Conservation (phyloP, 1,140 invertebrate genomes). For the Vanessa atalanta region DNA sequence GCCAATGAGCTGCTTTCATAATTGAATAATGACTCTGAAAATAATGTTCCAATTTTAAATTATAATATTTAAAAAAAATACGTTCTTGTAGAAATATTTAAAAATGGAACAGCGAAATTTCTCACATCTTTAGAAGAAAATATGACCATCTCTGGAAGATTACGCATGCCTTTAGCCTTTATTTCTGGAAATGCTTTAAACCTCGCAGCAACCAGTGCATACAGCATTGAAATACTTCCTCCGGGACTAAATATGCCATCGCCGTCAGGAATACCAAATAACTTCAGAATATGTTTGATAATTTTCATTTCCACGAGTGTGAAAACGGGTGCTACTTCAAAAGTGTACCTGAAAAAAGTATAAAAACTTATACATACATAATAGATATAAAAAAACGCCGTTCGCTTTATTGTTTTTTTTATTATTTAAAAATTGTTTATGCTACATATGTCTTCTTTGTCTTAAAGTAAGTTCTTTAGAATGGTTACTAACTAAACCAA, state of each 20-base stretch:
- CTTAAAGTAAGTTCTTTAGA: too few relatives aligned
- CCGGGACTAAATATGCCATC: constrained; percentile 91
- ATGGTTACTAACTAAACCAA: too few relatives aligned
- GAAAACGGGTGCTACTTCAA: constrained; percentile 89
- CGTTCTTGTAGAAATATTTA: background rate
- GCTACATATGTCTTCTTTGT: too few relatives aligned
- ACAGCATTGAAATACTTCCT: constrained; percentile 93
- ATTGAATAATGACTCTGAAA: constrained; percentile 89
- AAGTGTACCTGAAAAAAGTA: constrained; percentile 84
- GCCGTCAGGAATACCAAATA: constrained; percentile 85
- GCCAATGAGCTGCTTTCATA: constrained; percentile 88
- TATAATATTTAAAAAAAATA: constrained; percentile 2
- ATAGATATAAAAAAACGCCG: too few relatives aligned
- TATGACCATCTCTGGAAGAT: constrained; percentile 82
- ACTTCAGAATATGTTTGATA: constrained; percentile 82
- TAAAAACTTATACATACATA: too few relatives aligned
- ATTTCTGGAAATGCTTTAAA: constrained; percentile 87
- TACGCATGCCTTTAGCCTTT: constrained; percentile 86
- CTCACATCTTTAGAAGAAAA: constrained; percentile 90
- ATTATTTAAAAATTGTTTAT: too few relatives aligned
- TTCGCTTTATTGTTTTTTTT: too few relatives aligned
- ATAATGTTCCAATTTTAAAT: background rate
- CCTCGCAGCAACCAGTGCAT: constrained; percentile 89
- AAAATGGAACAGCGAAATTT: constrained; percentile 12
- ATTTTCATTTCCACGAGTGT: constrained; percentile 86